Conservation (phyloP, 2,113 vertebrate genomes). For the Sula dactylatra region DNA sequence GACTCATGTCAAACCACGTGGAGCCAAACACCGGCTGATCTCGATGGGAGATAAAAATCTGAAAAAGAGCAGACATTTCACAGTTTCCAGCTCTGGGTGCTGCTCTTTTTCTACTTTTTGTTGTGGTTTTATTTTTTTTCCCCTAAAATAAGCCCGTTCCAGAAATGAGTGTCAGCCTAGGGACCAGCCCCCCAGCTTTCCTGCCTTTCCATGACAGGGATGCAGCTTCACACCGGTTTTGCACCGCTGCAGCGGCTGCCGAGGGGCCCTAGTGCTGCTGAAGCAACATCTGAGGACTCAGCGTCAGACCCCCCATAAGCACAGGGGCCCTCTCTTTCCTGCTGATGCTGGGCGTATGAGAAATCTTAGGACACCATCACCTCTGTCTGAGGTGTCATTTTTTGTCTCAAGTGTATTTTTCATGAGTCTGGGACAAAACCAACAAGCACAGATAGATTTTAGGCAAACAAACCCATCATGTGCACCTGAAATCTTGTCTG, state of each 20-base stretch:
- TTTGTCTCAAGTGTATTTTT: not conserved
- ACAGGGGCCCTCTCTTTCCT: not conserved
- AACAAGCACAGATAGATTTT: not conserved
- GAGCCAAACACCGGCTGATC: not conserved
- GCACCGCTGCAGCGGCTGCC: accelerated
- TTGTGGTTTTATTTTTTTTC: not conserved
- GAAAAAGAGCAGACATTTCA: not conserved
- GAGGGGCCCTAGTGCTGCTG: not conserved
- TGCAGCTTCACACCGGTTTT: accelerated
- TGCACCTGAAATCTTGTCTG: not conserved
- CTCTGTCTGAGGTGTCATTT: not conserved
- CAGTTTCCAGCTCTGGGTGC: not conserved
- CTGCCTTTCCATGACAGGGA: not conserved
- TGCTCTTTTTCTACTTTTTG: not conserved
- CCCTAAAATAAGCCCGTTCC: not conserved
- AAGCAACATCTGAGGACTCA: not conserved
- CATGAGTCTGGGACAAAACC: not conserved
- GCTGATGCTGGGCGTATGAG: accelerated
- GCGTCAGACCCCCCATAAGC: not conserved
- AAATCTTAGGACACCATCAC: not conserved
- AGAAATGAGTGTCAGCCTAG: not conserved
- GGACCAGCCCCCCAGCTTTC: not conserved
- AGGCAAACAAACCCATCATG: not conserved
- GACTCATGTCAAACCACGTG: not conserved
- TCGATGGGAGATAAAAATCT: not conserved